Percentiles rank a stretch among this genome's conserved stretches.
Conservation (phyloP, 35 echinoderm and acorn worm species). For the Ophioderma brevispina region DNA sequence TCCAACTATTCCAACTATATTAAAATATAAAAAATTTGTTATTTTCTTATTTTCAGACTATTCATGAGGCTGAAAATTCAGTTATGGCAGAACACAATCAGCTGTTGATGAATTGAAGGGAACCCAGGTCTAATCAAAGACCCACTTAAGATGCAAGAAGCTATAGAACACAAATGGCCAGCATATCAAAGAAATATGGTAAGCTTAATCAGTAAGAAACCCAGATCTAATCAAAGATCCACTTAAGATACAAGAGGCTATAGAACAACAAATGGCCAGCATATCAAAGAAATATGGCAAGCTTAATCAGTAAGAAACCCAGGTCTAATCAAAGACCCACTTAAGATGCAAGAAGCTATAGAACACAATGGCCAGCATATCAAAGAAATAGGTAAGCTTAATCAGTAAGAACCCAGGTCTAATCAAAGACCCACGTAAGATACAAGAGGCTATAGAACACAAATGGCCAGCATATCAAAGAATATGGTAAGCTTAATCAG, state of each 20-base stretch:
- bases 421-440: constrained; percentile 12
- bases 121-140: constrained; percentile 22
- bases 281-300: no score
- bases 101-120: constrained; percentile 23
- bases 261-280: no score
- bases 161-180: constrained; percentile 58
- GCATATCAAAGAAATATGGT: constrained; percentile 58
- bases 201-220: no score
- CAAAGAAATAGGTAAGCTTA: constrained; percentile 51
- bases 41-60: background rate
- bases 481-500: no score
- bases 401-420: no score
- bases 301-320: background rate
- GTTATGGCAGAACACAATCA: constrained; percentile 25
- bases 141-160: constrained; percentile 8
- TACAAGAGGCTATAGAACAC: constrained; percentile 62
- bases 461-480: no score
- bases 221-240: constrained; percentile 32
- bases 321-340: constrained; percentile 27
- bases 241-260: constrained; percentile 47
- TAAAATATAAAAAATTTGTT: no score
- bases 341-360: constrained; percentile 13
- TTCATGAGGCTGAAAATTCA: background rate
- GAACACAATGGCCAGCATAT: constrained; percentile 63
- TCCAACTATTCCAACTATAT: no score